Evolutionary conservation across 2,797 vertebrate genomes (phyloP), one percentile per base, ranked within the genome.

Genomic region (Falco peregrinus): DNA sequence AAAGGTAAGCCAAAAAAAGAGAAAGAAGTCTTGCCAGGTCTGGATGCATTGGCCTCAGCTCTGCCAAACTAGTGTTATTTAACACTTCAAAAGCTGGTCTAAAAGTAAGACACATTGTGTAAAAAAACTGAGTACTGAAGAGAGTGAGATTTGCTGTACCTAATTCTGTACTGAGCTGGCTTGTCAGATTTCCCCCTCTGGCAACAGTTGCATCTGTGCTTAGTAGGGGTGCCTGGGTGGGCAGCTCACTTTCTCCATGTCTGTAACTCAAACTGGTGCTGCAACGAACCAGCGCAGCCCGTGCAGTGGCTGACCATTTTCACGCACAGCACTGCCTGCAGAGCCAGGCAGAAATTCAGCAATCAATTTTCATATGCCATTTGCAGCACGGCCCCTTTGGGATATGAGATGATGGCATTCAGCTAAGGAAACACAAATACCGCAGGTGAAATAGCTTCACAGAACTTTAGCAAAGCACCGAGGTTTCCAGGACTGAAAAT

Each of bases 241-340:
- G 60, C 43, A 69, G 10, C 11, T 73, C 8, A 35, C 22, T 59
- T 85, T 90, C 85, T 89, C 31, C 6, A 5, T 14, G 4, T n/a
- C 67, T 65, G 43, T 33, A 56, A 8, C 11, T 79, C 35, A 69
- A 5, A 20, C 7, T 28, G 2, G 13, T n/a, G 37, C 25, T 39
- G 28, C 51, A 76, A 48, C 0, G 2, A 61, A 56, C 4, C 3
- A 0, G 13, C 15, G 20, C 35, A 39, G 29, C 13, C 54, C 2
- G 0, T 76, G 63, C 9, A 10, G 8, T 21, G 13, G 3, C 22
- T 41, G n/a, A 7, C 11, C 3, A 3, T 73, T 57, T 74, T 18
- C 65, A 84, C 1, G 1, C 47, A 33, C 11, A 45, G 26, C 15
- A 10, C 7, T 69, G 13, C 18, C 41, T 24, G 5, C 33, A 31